phyloP scores from a whole-genome alignment of 2,113 vertebrate genomes.

The Callionymus lyra region DNA sequence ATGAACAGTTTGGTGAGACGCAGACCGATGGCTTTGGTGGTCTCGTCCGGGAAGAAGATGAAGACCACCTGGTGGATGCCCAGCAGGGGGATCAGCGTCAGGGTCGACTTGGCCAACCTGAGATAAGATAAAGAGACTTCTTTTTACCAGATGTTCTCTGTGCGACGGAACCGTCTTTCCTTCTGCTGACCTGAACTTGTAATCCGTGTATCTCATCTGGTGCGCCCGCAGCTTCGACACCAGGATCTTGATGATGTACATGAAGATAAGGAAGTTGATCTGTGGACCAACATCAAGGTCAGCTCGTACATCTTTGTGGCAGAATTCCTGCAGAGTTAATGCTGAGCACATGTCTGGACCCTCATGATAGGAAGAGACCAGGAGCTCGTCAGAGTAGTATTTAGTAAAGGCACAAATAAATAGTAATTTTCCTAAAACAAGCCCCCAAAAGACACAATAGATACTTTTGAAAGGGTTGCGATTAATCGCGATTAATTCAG shows the following conservation, averaged over 20 bases:
- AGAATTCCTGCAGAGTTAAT: no score
- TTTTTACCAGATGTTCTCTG: not conserved
- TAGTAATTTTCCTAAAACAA: no score
- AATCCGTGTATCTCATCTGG: slow-evolving; percentile 90
- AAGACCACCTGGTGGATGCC: slow-evolving; percentile 91
- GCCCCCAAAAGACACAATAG: no score
- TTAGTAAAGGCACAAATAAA: no score
- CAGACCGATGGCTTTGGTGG: slow-evolving; percentile 72
- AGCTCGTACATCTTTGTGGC: no score
- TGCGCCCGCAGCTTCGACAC: slow-evolving; percentile 85
- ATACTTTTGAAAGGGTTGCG: no score
- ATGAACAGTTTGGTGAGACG: slow-evolving; percentile 87
- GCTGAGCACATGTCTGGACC: no score
- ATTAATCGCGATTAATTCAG: no score
- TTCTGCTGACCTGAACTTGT: slow-evolving; percentile 78
- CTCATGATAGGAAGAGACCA: no score
- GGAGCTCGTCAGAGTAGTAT: no score
- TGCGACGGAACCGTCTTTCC: not conserved
- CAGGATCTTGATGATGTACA: slow-evolving; percentile 84
- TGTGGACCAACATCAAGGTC: slow-evolving; percentile 36
- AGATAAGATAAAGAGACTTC: not conserved
- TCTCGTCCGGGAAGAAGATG: slow-evolving; percentile 82
- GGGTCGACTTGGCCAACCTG: slow-evolving; percentile 91
- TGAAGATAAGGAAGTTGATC: slow-evolving; percentile 94
- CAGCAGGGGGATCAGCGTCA: slow-evolving; percentile 89